These are phyloP conservation scores for Drosophila pullipes DNA, from an alignment of 2,888 invertebrate species.

Conservation along the genomic window DNA sequence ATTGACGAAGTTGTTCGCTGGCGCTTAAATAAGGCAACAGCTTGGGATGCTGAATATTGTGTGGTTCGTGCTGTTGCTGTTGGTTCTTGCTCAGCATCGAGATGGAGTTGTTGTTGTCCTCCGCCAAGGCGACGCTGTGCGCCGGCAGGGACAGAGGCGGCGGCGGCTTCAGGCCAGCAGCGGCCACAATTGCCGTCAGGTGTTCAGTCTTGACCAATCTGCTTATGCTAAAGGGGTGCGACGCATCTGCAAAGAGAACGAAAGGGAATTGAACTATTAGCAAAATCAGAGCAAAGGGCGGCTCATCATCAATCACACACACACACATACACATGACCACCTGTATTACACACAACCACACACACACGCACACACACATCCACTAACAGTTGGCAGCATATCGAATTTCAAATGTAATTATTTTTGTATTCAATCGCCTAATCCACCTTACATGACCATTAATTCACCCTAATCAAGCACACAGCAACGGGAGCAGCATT, in stretches of 20 bases:
- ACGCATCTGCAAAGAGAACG: constrained; percentile 87
- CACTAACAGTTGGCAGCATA: constrained; percentile 72
- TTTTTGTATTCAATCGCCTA: constrained; percentile 84
- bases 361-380: constrained; percentile 5
- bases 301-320: constrained; percentile 67
- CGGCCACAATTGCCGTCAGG: constrained; percentile 86
- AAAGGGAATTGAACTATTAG: constrained; percentile 36
- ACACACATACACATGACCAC: constrained; percentile 34
- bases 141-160: constrained; percentile 57
- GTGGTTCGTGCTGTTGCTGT: constrained; percentile 64
- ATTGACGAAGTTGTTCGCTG: constrained; percentile 69
- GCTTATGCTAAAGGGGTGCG: constrained; percentile 93
- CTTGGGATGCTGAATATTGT: constrained; percentile 86
- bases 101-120: constrained; percentile 84
- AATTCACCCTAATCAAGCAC: constrained; percentile 84
- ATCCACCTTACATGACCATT: constrained; percentile 85
- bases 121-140: constrained; percentile 50
- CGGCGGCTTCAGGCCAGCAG: constrained; percentile 84
- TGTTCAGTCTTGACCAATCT: constrained; percentile 88
- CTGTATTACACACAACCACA: constrained; percentile 40
- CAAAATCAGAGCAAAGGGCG: constrained; percentile 64
- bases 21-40: constrained; percentile 86
- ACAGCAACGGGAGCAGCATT: constrained; percentile 12
- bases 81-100: constrained; percentile 84
- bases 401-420: constrained; percentile 85